A percentile compares a stretch with the other conserved stretches of the same genome.
phyloP scores from a whole-genome alignment of 2,797 vertebrate genomes.

The Artibeus lituratus region DNA sequence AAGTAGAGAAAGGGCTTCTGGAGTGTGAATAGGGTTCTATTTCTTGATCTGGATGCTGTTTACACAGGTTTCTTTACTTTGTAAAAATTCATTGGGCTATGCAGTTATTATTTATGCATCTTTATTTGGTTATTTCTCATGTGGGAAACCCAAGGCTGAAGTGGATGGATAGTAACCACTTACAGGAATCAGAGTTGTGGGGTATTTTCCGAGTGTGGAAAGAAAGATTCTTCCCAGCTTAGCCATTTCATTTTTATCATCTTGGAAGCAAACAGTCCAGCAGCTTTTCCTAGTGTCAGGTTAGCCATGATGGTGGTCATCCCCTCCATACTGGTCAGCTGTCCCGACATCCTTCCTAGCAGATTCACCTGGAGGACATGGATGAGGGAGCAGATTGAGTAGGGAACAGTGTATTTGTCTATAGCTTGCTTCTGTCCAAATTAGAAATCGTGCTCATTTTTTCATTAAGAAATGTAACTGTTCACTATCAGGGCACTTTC shows the following conservation, averaged over 20 bases:
- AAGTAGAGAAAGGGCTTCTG: neutral
- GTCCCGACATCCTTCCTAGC: neutral
- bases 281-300: neutral
- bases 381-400: rapidly evolving
- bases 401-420: neutral
- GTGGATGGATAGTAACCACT: neutral
- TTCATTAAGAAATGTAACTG: neutral
- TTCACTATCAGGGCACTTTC: neutral
- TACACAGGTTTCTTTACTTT: neutral
- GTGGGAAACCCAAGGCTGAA: neutral
- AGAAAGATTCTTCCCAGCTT: neutral
- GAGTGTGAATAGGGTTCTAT: neutral
- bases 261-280: neutral
- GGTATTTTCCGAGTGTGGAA: neutral
- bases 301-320: neutral
- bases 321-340: neutral
- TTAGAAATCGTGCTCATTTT: neutral
- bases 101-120: neutral
- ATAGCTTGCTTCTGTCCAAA: neutral
- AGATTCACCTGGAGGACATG: neutral
- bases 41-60: neutral
- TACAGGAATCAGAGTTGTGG: neutral
- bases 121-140: neutral
- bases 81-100: neutral
- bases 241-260: neutral